Evolutionary conservation across 2,113 vertebrate genomes (phyloP).

Genomic region (Synodontis membranacea): DNA sequence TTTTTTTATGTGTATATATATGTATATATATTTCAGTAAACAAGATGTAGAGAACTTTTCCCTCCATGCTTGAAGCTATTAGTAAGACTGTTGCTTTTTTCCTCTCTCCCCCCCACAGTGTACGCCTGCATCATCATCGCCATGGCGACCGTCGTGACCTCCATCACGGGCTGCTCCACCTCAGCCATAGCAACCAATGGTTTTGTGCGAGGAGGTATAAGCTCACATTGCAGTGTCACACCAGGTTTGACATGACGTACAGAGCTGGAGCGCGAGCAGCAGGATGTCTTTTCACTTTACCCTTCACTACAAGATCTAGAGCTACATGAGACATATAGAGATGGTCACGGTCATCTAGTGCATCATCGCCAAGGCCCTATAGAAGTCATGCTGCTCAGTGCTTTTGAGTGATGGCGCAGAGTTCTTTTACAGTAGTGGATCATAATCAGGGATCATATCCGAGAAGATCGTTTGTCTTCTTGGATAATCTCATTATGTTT

Average conservation of each 20-base stretch:
- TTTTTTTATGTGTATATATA: too few relatives aligned
- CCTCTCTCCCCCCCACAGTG: conserved; percentile 67
- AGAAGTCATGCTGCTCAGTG: background rate
- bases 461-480: background rate
- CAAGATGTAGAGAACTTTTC: background rate
- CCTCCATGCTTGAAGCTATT: background rate
- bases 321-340: background rate
- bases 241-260: background rate
- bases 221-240: background rate
- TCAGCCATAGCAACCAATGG: conserved; percentile 98
- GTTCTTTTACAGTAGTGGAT: background rate
- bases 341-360: conserved; percentile 8
- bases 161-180: conserved; percentile 95
- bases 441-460: background rate
- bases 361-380: background rate
- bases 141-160: conserved; percentile 95
- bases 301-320: background rate
- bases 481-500: background rate
- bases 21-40: background rate
- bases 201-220: conserved; percentile 95
- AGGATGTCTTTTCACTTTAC: background rate
- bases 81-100: background rate
- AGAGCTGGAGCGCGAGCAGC: background rate
- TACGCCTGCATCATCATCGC: conserved; percentile 83
- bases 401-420: background rate